A percentile compares a stretch with the other conserved stretches of the same genome.
Conservation (phyloP, 2,888 invertebrate species). For the Fragum fragum region DNA sequence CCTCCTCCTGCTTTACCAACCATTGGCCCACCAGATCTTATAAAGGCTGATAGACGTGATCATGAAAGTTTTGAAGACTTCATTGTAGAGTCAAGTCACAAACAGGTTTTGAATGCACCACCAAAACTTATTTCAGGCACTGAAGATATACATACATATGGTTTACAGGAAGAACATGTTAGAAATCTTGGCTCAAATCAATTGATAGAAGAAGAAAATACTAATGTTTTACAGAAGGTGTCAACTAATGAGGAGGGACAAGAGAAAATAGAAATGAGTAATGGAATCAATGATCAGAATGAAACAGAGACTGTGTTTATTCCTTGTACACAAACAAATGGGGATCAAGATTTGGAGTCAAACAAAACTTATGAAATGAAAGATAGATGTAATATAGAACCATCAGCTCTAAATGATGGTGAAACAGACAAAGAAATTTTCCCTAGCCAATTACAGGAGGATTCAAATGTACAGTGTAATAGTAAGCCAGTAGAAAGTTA, state of each 20-base stretch:
- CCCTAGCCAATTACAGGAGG: no score
- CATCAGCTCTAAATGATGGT: no score
- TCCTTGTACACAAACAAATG: neutral
- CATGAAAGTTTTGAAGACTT: neutral
- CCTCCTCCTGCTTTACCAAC: conserved; percentile 42
- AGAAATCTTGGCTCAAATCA: neutral
- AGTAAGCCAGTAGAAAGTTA: no score
- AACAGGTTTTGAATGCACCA: no score
- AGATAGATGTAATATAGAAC: no score
- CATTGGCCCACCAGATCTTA: conserved; percentile 38
- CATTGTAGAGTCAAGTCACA: neutral
- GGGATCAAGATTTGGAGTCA: neutral
- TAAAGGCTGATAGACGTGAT: neutral
- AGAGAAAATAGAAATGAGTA: neutral
- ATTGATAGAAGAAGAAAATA: neutral
- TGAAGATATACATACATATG: neutral
- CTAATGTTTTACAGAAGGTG: neutral
- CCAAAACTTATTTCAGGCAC: no score
- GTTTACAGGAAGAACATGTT: neutral
- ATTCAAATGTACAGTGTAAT: no score
- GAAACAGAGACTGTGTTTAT: neutral
- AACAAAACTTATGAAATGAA: neutral
- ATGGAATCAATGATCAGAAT: neutral
- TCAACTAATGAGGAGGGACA: neutral
- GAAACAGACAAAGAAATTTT: no score